These are phyloP conservation scores for Tanypteryx hageni DNA, from an alignment of 2,888 invertebrate genomes.

Conservation along the genomic window DNA sequence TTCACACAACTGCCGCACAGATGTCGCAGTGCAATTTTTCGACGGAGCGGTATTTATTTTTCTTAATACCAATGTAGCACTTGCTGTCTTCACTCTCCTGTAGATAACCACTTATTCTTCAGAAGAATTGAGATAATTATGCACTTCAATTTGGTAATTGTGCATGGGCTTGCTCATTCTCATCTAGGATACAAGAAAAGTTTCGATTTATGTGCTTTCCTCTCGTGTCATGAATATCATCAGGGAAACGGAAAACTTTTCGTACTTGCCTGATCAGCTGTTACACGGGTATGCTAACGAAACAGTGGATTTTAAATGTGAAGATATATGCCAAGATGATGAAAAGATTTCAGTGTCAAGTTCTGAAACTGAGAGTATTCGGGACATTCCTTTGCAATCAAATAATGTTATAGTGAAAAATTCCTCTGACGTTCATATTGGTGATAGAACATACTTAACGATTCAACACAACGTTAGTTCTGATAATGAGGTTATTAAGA, in stretches of 20 bases:
- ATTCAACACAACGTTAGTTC: not conserved
- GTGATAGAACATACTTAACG: constrained; percentile 30
- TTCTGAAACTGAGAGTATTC: not conserved
- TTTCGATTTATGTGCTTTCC: not conserved
- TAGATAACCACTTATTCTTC: not conserved
- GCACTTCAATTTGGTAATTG: not conserved
- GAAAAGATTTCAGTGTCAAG: not conserved
- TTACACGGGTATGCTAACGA: not conserved
- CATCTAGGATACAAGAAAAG: not conserved
- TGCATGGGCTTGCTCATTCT: not conserved
- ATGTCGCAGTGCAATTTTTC: not conserved
- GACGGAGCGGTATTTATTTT: not conserved
- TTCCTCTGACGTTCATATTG: constrained; percentile 40
- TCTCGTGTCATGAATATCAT: not conserved
- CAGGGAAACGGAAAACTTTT: not conserved
- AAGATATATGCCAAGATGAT: not conserved
- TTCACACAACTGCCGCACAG: not conserved
- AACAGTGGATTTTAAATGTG: not conserved
- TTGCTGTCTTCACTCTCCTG: not conserved
- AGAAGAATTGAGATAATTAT: not conserved
- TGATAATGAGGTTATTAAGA: not conserved
- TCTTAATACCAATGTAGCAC: not conserved
- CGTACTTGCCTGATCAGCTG: not conserved
- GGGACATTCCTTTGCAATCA: not conserved
- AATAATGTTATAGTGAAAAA: constrained; percentile 3